These are phyloP conservation scores for Agrochola lota DNA, from an alignment of 2,888 invertebrate species.

Conservation along the genomic window DNA sequence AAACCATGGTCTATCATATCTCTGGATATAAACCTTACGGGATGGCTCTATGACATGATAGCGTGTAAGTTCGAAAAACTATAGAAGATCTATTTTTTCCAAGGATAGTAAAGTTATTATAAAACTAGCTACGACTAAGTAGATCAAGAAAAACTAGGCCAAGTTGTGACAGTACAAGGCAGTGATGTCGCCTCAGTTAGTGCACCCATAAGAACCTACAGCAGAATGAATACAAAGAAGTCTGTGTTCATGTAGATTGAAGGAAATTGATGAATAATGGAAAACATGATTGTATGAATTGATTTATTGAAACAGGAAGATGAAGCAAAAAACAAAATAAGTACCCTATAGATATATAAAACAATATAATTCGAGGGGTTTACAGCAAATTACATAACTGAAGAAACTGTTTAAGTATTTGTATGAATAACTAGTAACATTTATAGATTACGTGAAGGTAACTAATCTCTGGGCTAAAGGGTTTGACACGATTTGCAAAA, in stretches of 20 bases:
- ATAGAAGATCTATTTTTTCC: not conserved
- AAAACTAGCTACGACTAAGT: conserved; percentile 17
- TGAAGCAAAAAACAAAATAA: not conserved
- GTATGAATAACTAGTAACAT: not conserved
- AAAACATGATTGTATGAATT: conserved; percentile 20
- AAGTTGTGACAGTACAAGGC: conserved; percentile 42
- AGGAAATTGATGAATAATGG: conserved; percentile 40
- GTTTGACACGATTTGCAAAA: not conserved
- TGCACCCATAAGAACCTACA: conserved; percentile 28
- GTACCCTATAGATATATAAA: not conserved
- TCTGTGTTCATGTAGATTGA: conserved; percentile 36
- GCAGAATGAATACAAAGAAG: conserved; percentile 13
- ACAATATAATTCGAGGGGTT: too few species aligned
- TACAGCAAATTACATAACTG: not conserved
- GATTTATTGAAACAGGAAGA: conserved; percentile 31
- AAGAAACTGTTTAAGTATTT: not conserved
- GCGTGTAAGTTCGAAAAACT: conserved; percentile 10
- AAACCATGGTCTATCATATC: not conserved
- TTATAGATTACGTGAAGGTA: not conserved
- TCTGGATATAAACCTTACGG: too few species aligned
- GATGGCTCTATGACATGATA: conserved; percentile 11
- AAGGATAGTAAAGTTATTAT: conserved; percentile 7
- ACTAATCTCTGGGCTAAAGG: too few species aligned
- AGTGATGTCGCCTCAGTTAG: conserved; percentile 50
- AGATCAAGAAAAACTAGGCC: conserved; percentile 33